These are phyloP conservation scores for Anomalospiza imberbis DNA, from an alignment of 2,797 vertebrate genomes.

Conservation along the genomic window DNA sequence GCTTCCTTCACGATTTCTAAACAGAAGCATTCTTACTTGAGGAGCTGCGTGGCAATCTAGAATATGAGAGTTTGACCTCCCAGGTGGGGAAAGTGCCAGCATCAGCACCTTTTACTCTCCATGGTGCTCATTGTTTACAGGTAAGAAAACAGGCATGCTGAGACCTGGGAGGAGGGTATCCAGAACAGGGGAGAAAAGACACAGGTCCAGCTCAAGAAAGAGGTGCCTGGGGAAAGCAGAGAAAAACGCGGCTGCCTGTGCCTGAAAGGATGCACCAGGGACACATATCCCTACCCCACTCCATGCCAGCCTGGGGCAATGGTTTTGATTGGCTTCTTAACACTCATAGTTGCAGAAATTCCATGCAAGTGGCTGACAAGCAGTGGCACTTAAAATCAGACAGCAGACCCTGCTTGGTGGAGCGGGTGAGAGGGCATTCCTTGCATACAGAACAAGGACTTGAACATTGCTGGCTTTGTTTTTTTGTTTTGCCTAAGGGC, in stretches of 20 bases:
- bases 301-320: too few relatives aligned
- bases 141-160: neutral
- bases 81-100: neutral
- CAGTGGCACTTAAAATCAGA: neutral
- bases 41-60: neutral
- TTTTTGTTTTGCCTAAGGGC: neutral
- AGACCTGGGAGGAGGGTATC: neutral
- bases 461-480: neutral
- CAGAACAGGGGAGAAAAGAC: neutral
- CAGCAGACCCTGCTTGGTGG: accelerated
- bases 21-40: neutral
- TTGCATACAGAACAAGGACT: neutral
- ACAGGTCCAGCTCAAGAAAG: neutral
- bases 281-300: too few relatives aligned
- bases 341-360: neutral
- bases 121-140: neutral
- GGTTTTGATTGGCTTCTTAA: neutral
- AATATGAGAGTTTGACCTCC: neutral
- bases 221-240: neutral
- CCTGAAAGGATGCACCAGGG: neutral
- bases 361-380: neutral
- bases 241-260: neutral
- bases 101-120: neutral
- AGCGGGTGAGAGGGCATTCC: neutral
- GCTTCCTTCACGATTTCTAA: neutral